Evolutionary conservation across 2,113 vertebrate species (phyloP).

Genomic region (Neogobius melanostomus): DNA sequence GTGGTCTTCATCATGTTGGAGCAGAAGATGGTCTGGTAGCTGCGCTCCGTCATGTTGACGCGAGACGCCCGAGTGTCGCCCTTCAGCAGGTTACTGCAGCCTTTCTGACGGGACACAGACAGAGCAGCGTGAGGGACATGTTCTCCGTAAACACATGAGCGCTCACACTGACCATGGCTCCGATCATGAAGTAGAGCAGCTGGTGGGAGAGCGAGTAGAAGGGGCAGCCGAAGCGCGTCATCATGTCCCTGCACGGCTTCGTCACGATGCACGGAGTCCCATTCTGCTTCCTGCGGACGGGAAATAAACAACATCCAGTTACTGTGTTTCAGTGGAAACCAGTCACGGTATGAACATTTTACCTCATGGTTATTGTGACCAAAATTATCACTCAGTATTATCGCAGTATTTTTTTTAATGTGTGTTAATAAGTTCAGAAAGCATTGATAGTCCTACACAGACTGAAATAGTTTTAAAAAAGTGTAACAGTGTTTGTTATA

Average conservation of each 20-base stretch:
- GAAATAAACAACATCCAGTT: background rate
- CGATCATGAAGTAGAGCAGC: slow-evolving; percentile 85
- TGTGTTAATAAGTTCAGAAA: too few species aligned
- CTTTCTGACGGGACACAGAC: slow-evolving; percentile 58
- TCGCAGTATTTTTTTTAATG: too few species aligned
- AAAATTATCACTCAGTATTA: too few species aligned
- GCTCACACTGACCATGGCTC: slow-evolving; percentile 73
- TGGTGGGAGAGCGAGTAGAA: slow-evolving; percentile 86
- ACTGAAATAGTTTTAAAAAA: too few species aligned
- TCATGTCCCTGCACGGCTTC: slow-evolving; percentile 75
- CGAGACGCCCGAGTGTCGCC: slow-evolving; percentile 66
- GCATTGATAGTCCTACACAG: too few species aligned
- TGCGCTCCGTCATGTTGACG: slow-evolving; percentile 72
- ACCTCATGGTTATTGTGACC: too few species aligned
- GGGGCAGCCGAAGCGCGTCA: slow-evolving; percentile 77
- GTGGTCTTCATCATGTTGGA: slow-evolving; percentile 87
- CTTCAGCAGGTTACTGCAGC: slow-evolving; percentile 77
- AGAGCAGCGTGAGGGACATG: background rate
- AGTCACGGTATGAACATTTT: too few species aligned
- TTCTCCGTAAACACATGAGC: background rate
- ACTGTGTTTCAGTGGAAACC: too few species aligned
- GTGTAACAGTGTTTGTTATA: too few species aligned
- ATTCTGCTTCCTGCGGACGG: slow-evolving; percentile 71
- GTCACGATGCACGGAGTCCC: slow-evolving; percentile 79
- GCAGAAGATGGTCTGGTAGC: slow-evolving; percentile 81